Conservation (phyloP, 2,113 vertebrate species). For the Australoheros scitulus region DNA sequence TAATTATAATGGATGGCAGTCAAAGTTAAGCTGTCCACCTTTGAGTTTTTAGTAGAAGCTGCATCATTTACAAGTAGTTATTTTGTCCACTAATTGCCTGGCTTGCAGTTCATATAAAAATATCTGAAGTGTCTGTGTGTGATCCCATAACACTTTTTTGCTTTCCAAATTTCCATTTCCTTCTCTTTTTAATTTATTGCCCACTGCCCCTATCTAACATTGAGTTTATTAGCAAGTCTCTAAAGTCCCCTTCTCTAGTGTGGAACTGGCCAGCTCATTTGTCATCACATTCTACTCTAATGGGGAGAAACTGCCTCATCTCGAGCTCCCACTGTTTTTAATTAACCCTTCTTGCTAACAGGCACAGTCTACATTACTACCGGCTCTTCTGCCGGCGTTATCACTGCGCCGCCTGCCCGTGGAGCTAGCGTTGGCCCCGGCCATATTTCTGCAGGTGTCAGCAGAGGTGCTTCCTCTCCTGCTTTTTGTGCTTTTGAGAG, state of each 20-base stretch:
- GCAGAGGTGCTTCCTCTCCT: conserved; percentile 55
- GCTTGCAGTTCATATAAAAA: not conserved
- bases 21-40: not conserved
- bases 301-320: conserved; percentile 55
- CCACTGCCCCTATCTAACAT: conserved; percentile 17
- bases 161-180: conserved; percentile 25
- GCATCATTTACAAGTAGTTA: not conserved
- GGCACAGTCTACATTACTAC: conserved; percentile 30
- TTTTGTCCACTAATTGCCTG: conserved; percentile 1
- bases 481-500: conserved; percentile 48
- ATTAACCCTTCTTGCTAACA: conserved; percentile 72
- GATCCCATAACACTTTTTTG: not conserved
- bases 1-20: not conserved
- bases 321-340: conserved; percentile 57
- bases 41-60: not conserved
- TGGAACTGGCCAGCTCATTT: conserved; percentile 55
- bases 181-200: conserved; percentile 46
- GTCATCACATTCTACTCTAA: conserved; percentile 66
- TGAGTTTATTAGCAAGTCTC: conserved; percentile 21
- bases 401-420: conserved; percentile 25
- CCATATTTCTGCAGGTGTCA: conserved; percentile 74
- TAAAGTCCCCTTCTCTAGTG: conserved; percentile 35
- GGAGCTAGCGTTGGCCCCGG: conserved; percentile 23
- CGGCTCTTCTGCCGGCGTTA: conserved; percentile 30
- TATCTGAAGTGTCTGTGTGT: not conserved